Evolutionary conservation across 2,797 vertebrate genomes (phyloP), one percentile per base, ranked within the genome.

Genomic region (Urosaurus nigricauda): DNA sequence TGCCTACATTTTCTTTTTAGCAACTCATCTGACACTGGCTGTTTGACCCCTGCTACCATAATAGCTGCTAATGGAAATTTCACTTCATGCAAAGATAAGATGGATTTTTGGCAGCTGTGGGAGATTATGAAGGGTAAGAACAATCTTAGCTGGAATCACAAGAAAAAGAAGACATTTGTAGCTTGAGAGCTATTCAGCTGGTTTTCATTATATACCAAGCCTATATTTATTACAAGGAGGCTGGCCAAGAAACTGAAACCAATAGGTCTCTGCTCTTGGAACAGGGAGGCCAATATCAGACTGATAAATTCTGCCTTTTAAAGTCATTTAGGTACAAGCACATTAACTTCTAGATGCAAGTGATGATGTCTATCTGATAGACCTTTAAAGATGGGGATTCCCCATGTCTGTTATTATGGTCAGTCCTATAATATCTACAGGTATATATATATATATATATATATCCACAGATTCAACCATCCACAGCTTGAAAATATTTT

Each of bases 61-160:
- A 96, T 96, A 97, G 95, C 96, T 97, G 96, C 96, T 96, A 97
- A 97, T 98, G 98, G 98, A 98, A 98, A 98, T 97, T 98, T 98
- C 97, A 97, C 97, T 97, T 98, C 98, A 97, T 98, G 97, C 97
- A 97, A 97, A 94, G 97, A 98, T 98, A 98, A 98, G 96, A 97
- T 97, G 94, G 95, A 95, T 95, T 97, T 96, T 96, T 96, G 96
- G 96, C 97, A 98, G 97, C 98, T 98, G 98, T 96, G 96, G 96
- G 95, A 98, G 97, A 98, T 98, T 98, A 98, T 91, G 94, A 97
- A 96, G 95, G 95, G 95, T 97, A 98, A 96, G 96, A 98, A 96
- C 97, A 97, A 97, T 97, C 97, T 96, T 96, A 95, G 92, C 93
- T 98, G 97, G 97, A 98, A 97, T 97, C 97, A 97, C 97, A 98